Conservation (phyloP, 2,797 vertebrate genomes). For the Sebastes oblongus region DNA sequence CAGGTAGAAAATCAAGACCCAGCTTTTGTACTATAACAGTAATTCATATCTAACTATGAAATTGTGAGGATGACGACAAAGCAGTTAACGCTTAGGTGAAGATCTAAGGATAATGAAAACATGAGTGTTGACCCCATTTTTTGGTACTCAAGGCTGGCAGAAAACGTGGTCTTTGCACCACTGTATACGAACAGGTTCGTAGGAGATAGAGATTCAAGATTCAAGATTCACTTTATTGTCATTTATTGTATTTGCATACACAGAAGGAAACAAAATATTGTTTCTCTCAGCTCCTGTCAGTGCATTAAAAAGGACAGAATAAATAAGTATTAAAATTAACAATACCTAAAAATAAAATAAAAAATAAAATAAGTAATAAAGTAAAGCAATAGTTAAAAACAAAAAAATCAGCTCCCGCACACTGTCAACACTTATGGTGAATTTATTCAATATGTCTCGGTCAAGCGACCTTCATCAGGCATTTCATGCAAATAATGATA, state of each 20-base stretch:
- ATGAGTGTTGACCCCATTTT: not conserved
- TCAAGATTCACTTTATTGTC: no score
- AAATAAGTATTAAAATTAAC: no score
- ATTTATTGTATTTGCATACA: no score
- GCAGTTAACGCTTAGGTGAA: not conserved
- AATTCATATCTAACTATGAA: constrained; percentile 22
- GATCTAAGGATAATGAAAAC: constrained; percentile 8
- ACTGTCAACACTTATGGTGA: not conserved
- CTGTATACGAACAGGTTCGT: not conserved
- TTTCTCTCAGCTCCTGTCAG: no score
- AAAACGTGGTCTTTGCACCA: not conserved
- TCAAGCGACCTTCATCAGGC: not conserved
- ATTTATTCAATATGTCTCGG: not conserved
- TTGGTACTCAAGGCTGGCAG: not conserved
- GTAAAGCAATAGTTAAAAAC: not conserved
- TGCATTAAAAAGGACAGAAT: no score
- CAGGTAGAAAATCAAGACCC: constrained; percentile 22
- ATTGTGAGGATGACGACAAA: constrained; percentile 2
- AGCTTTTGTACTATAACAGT: constrained; percentile 4
- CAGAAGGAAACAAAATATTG: no score
- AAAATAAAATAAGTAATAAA: no score
- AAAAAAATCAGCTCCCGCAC: not conserved
- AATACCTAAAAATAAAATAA: no score
- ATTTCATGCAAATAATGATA: not conserved
- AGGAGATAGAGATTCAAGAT: not conserved